These are phyloP conservation scores for Crenichthys baileyi DNA, from an alignment of 2,797 vertebrate species.

Conservation along the genomic window DNA sequence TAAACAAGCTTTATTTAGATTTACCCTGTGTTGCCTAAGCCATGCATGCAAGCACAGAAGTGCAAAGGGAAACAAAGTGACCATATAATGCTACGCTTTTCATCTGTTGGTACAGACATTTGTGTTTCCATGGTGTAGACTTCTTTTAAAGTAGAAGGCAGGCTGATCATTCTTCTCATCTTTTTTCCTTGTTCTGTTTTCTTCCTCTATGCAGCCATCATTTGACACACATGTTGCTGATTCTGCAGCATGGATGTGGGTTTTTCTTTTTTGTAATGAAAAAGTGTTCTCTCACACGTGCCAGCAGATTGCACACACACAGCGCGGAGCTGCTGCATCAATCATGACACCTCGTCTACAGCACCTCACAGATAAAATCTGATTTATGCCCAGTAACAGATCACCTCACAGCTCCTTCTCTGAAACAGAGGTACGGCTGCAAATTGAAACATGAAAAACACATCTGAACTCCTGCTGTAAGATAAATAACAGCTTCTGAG, in stretches of 20 bases:
- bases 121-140: conserved; percentile 18
- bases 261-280: conserved; percentile 18
- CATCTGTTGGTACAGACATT: conserved; percentile 29
- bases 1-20: conserved; percentile 63
- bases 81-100: conserved; percentile 44
- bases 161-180: conserved; percentile 5
- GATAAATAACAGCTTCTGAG: conserved; percentile 48
- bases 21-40: conserved; percentile 41
- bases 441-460: conserved; percentile 82
- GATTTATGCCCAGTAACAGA: conserved; percentile 73
- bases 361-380: conserved; percentile 65
- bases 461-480: conserved; percentile 45
- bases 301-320: conserved; percentile 19
- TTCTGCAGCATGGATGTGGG: conserved; percentile 44
- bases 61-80: conserved; percentile 51
- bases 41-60: conserved; percentile 35
- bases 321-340: conserved; percentile 56
- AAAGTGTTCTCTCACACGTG: conserved; percentile 14
- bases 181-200: conserved; percentile 32
- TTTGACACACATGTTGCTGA: conserved; percentile 65
- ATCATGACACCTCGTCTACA: conserved; percentile 68
- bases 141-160: conserved; percentile 40
- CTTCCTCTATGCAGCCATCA: conserved; percentile 44
- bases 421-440: conserved; percentile 69
- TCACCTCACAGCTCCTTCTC: conserved; percentile 68